Evolutionary conservation across 35 echinoderm and acorn worm species (phyloP).

Genomic region (Strongylocentrotus purpuratus): DNA sequence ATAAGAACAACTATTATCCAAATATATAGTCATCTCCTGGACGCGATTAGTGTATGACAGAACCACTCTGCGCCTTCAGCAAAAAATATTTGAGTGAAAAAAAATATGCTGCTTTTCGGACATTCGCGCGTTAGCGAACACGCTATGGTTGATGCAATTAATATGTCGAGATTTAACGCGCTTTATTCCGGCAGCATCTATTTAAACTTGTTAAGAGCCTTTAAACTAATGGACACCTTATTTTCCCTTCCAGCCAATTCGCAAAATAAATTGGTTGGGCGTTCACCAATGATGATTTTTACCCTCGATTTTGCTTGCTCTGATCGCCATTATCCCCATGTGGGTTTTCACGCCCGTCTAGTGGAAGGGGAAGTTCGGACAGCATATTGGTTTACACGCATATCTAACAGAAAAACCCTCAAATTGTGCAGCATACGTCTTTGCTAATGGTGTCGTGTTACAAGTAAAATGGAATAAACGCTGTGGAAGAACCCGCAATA

Average conservation of each 20-base stretch:
- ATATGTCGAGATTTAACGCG: conserved; percentile 45
- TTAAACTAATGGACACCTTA: conserved; percentile 48
- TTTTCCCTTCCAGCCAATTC: conserved; percentile 29
- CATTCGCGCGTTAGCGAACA: not conserved
- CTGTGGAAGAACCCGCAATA: conserved; percentile 30
- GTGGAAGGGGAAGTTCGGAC: not conserved
- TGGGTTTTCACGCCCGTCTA: not conserved
- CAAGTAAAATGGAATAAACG: conserved; percentile 39
- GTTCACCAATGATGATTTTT: conserved; percentile 47
- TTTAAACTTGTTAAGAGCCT: conserved; percentile 54
- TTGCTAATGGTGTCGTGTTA: conserved; percentile 34
- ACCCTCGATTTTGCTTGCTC: not conserved
- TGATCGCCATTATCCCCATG: conserved; percentile 33
- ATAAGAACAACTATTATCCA: conserved; percentile 5
- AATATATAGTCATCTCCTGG: not conserved
- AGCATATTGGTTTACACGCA: conserved; percentile 44
- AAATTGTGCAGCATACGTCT: conserved; percentile 47
- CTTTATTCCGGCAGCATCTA: conserved; percentile 48
- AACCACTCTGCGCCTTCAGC: not conserved
- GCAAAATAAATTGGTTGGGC: conserved; percentile 50
- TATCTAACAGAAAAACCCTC: conserved; percentile 29
- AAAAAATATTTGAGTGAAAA: conserved; percentile 1
- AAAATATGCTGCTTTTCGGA: conserved; percentile 20
- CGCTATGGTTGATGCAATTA: conserved; percentile 31
- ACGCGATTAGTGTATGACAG: not conserved